These are phyloP conservation scores for Athalia circularis DNA, from an alignment of 2,888 invertebrate genomes.

Conservation along the genomic window DNA sequence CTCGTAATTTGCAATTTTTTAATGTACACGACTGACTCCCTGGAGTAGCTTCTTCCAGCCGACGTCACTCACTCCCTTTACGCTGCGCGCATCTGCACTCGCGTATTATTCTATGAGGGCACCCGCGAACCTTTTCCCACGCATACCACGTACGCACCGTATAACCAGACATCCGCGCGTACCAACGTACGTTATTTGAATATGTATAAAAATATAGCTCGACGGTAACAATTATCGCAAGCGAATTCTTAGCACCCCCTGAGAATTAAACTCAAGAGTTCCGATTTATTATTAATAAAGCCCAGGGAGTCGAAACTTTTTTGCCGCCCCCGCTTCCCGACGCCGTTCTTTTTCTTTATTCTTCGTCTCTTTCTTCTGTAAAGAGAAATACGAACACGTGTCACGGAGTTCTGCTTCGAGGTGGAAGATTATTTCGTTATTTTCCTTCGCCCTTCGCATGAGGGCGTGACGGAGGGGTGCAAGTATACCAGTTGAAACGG, in stretches of 20 bases:
- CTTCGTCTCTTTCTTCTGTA: not conserved
- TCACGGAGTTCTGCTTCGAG: conserved; percentile 25
- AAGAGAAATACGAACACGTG: conserved; percentile 28
- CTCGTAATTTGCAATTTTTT: conserved; percentile 47
- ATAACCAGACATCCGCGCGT: not conserved
- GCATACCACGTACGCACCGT: not conserved
- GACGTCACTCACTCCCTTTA: not conserved
- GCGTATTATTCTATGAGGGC: too few species aligned
- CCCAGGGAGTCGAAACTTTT: conserved; percentile 20
- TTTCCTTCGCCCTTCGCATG: not conserved
- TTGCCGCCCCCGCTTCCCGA: not conserved
- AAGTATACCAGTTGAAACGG: not conserved
- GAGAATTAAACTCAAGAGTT: conserved; percentile 34
- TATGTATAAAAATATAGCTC: not conserved
- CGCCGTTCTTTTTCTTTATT: not conserved
- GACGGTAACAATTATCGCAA: conserved; percentile 32
- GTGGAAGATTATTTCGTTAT: conserved; percentile 33
- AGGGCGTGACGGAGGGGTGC: not conserved
- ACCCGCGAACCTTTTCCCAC: too few species aligned
- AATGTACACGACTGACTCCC: conserved; percentile 45
- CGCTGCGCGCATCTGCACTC: too few species aligned
- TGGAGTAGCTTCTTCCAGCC: conserved; percentile 5
- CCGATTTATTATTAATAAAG: conserved; percentile 40
- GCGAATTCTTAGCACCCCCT: conserved; percentile 24
- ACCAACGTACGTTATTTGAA: not conserved